Base-by-base conservation (phyloP, 2,888 invertebrate species). In the Oxyscelio sp. region DNA sequence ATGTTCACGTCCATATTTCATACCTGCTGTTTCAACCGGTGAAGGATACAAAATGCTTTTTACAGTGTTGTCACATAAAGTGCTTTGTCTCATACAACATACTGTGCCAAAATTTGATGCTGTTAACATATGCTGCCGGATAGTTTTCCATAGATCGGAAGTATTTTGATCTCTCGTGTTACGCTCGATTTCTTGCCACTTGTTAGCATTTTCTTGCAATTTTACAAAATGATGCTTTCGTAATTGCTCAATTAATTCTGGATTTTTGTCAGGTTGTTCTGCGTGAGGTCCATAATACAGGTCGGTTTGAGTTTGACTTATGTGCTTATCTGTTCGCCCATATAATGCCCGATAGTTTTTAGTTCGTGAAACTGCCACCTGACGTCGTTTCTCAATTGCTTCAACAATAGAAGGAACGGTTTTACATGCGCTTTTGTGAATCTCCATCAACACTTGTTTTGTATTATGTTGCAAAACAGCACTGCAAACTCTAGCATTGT, bases 91-190 rank as follows among this genome's bases (percentile, higher is more conserved):
- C 56, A 52, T 73, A 24, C 59, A 19, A 22, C 80, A 84, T n/a
- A 79, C 68, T 0, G 21, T 24, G 8, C 70, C 84, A 52, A 75
- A 84, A 11, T 27, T 61, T 2, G 77, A 80, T 22, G 84, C 80
- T 9, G 84, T 80, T 13, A 84, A 38, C 19, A 71, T 52, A 15
- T 58, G 15, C 0, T 27, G 17, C 38, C 82, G 13, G 3, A 40
- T 0, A n/a, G 40, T 1, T n/a, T n/a, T 40, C 15, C 40, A 40
- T 9, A 40, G n/a, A 40, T 40, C 40, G 9, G 2, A 40, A 40
- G 13, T n/a, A 15, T 2, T 2, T 40, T 40, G 40, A 5, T 11
- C 11, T 34, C 34, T 34, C 4, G 34, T 34, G 34, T 34, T 11
- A 11, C 2, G 9, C 11, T 34, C 34, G 11, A 34, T 34, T 34